Evolutionary conservation across 2,888 invertebrate genomes (phyloP).

Genomic region (Metacarcinus magister): DNA sequence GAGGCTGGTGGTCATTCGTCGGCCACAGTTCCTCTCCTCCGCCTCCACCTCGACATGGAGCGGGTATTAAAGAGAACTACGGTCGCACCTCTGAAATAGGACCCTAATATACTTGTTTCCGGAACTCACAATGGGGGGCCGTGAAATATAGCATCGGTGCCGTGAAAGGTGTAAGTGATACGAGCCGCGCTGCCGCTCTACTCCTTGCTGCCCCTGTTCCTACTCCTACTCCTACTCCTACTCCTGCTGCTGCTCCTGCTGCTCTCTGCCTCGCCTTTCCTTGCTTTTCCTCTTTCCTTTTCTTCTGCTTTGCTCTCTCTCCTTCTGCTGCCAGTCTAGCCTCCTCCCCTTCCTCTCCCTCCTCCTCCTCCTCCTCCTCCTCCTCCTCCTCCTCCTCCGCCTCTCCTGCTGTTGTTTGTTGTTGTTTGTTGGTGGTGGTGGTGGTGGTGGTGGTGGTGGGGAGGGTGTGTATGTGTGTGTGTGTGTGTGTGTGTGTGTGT

Average conservation of each 20-base stretch:
- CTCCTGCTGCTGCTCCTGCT: conserved; percentile 55
- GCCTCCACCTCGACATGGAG: conserved; percentile 67
- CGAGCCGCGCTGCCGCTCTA: conserved; percentile 23
- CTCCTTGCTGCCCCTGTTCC: conserved; percentile 9
- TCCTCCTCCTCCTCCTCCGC: no score
- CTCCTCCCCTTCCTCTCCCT: no score
- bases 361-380: no score
- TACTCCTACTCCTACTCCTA: background rate
- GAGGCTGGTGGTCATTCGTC: conserved; percentile 55
- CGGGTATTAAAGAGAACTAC: conserved; percentile 78
- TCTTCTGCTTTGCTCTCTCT: background rate
- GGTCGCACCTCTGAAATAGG: conserved; percentile 79
- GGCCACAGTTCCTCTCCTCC: conserved; percentile 49
- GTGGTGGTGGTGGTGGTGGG: no score
- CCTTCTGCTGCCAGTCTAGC: no score
- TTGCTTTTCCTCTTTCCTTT: background rate
- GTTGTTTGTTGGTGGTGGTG: background rate
- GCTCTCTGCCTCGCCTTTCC: background rate
- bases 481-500: no score
- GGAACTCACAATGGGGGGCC: conserved; percentile 77
- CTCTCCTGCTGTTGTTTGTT: no score
- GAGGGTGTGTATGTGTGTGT: no score
- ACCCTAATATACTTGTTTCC: conserved; percentile 80
- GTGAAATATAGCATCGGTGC: conserved; percentile 75
- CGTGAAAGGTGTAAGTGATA: conserved; percentile 79